A percentile compares a stretch with the other conserved stretches of the same genome.
phyloP scores from a whole-genome alignment of 2,113 vertebrate species.

The Micromys minutus region DNA sequence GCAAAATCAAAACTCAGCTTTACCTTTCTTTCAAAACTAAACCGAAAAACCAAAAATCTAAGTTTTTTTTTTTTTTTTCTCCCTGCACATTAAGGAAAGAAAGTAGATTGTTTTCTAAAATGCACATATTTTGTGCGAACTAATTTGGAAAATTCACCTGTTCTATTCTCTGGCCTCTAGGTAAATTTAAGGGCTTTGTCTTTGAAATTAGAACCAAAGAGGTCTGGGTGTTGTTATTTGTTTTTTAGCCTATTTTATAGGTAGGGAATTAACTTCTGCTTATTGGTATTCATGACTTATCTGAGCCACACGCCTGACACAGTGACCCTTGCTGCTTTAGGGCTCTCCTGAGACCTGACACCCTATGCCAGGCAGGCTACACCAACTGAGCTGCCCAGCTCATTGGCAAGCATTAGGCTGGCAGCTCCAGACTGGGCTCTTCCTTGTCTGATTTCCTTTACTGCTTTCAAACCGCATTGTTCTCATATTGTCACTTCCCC shows the following conservation, averaged over 20 bases:
- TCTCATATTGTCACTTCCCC: background rate
- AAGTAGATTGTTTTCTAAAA: background rate
- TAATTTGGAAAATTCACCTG: slow-evolving; percentile 28
- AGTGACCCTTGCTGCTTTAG: background rate
- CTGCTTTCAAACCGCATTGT: slow-evolving; percentile 5
- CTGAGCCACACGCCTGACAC: background rate
- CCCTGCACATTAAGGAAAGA: background rate
- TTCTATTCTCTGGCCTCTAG: background rate
- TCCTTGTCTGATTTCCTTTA: background rate
- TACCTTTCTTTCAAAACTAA: background rate
- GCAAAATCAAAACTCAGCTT: background rate
- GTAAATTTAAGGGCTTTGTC: slow-evolving; percentile 33
- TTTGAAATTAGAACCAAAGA: background rate
- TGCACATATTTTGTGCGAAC: background rate
- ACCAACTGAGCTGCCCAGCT: background rate
- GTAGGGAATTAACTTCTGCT: background rate
- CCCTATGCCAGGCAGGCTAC: background rate
- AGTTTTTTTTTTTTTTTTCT: too few relatives aligned
- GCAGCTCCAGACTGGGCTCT: background rate
- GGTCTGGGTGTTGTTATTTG: background rate
- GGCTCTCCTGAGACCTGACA: background rate
- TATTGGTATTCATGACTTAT: background rate
- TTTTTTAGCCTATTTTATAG: background rate
- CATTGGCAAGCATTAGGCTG: background rate
- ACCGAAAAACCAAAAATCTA: background rate